Percentiles rank a stretch among this genome's conserved stretches.
These are phyloP conservation scores for Nomada fabriciana DNA, from an alignment of 2,888 invertebrate species.

Conservation along the genomic window DNA sequence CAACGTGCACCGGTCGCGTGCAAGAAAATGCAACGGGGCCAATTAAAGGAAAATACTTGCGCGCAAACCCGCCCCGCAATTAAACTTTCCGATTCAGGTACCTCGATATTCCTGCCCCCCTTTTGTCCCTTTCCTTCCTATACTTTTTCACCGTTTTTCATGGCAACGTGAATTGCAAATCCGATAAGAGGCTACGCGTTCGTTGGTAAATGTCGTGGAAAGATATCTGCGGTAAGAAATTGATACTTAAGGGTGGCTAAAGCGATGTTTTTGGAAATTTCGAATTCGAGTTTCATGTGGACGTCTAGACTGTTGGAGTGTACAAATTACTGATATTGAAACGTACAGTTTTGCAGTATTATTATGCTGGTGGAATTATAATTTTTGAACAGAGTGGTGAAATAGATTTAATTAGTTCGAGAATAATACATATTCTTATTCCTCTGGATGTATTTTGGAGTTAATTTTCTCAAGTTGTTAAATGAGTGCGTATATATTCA, in stretches of 20 bases:
- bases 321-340: too few species aligned
- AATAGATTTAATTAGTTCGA: too few species aligned
- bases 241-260: background rate
- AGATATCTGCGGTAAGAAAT: background rate
- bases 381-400: too few species aligned
- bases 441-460: too few species aligned
- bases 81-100: slow-evolving; percentile 39
- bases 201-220: background rate
- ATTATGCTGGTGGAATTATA: too few species aligned
- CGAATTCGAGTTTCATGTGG: too few species aligned
- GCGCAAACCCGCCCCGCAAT: slow-evolving; percentile 22
- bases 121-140: background rate
- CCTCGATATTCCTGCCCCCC: slow-evolving; percentile 7
- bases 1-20: slow-evolving; percentile 12
- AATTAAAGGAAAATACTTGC: slow-evolving; percentile 22
- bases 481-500: too few species aligned
- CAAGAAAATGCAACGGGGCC: slow-evolving; percentile 23
- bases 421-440: too few species aligned
- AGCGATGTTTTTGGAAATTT: background rate
- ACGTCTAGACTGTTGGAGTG: too few species aligned
- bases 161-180: background rate
- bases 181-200: background rate
- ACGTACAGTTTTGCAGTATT: too few species aligned
- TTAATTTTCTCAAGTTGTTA: too few species aligned
- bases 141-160: background rate